Evolutionary conservation across 2,797 vertebrate species (phyloP).

Genomic region (Enteromius radiatus): DNA sequence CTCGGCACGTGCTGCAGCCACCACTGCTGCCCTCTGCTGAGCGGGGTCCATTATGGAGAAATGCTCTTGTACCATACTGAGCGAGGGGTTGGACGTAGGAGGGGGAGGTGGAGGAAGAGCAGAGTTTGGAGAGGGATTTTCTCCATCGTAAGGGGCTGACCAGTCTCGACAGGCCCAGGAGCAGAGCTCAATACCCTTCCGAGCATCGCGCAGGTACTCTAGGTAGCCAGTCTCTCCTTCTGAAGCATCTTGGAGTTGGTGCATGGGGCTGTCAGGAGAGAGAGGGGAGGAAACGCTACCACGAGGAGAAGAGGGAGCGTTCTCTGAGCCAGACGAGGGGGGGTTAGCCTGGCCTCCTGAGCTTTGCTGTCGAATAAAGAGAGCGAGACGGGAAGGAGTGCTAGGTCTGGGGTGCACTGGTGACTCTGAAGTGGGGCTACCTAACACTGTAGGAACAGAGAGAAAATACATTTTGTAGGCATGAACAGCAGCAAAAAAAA

Average conservation of each 20-base stretch:
- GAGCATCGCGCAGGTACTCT: constrained; percentile 91
- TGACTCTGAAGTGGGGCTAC: constrained; percentile 84
- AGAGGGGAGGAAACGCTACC: constrained; percentile 62
- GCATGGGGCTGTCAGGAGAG: constrained; percentile 82
- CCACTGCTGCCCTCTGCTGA: constrained; percentile 75
- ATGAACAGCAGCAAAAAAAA: neutral
- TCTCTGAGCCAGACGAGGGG: constrained; percentile 65
- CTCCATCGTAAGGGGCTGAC: constrained; percentile 94
- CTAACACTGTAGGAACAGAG: constrained; percentile 71
- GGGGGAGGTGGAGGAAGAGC: constrained; percentile 68
- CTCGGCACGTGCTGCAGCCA: constrained; percentile 74
- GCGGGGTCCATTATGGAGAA: constrained; percentile 64
- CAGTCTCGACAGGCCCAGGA: constrained; percentile 89
- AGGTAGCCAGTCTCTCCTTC: constrained; percentile 89
- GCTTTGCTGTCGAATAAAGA: constrained; percentile 90
- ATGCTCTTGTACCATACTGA: constrained; percentile 74
- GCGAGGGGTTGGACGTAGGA: constrained; percentile 68
- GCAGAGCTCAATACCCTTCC: constrained; percentile 84
- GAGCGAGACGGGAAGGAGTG: constrained; percentile 91
- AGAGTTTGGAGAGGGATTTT: constrained; percentile 81
- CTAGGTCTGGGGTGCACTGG: constrained; percentile 81
- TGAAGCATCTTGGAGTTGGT: constrained; percentile 65
- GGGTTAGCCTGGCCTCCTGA: constrained; percentile 64
- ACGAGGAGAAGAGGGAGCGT: constrained; percentile 63
- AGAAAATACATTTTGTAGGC: neutral